Base-by-base conservation (phyloP, 1,140 invertebrate species). In the Plodia interpunctella region DNA sequence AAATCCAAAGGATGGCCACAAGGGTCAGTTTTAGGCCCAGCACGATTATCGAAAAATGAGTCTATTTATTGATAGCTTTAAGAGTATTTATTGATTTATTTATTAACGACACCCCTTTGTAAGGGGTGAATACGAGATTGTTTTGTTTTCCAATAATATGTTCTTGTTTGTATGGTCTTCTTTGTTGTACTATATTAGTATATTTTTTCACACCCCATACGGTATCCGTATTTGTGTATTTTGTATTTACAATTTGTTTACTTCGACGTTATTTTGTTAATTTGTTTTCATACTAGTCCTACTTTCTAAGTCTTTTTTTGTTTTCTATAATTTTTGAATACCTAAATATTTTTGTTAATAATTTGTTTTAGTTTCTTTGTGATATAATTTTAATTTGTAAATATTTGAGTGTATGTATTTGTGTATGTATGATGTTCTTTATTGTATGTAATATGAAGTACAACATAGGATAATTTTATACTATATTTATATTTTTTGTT, bases 221-320 rank as follows among this genome's bases (percentile, higher is more conserved):
- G 86, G 86, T 87, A 88, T 88, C 86, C 86, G 86, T 88, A 86
- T 86, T 75, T 84, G 83, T 86, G 78, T 82, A 80, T 76, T 79
- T 79, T 83, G 76, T 80, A 72, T 67, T 53, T 77, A 80, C 72
- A 80, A 70, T 57, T 49, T 49, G n/a, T 20, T 15, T 53, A 53
- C 28, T 53, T 59, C 2, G 51, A 25, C 55, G 11, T 38, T 55
- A 55, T 57, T 49, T 49, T 55, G 8, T 28, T 49, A 53, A 25
- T 51, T 44, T 35, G 25, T 55, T 60, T 60, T 44, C 55, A 49
- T 17, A 78, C 80, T 81, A 81, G 77, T 83, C 82, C 68, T 76
- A 68, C 65, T 63, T 72, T 70, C 64, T 76, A 80, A 82, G 78
- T 74, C 66, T 66, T 77, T 59, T 60, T 65, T 32, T 32, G 11